Conservation (phyloP, 2,113 vertebrate genomes). For the Vireo altiloquus region DNA sequence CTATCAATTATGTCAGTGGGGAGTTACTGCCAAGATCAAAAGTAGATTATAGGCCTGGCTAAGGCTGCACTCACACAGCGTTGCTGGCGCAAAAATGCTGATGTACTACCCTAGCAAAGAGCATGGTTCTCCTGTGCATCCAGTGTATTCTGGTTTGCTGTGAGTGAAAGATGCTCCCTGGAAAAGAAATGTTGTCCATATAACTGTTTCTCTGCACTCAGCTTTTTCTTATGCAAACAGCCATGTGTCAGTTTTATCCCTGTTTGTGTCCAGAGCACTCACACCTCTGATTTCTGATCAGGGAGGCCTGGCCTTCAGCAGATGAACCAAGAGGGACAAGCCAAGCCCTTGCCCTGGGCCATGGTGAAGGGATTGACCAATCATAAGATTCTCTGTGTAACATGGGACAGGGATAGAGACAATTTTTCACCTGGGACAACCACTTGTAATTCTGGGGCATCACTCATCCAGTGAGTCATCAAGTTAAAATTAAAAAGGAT, state of each 20-base stretch:
- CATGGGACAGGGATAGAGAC: background rate
- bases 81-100: background rate
- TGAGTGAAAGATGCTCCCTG: background rate
- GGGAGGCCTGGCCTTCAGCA: background rate
- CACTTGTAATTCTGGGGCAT: background rate
- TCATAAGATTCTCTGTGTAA: background rate
- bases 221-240: background rate
- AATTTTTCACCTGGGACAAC: background rate
- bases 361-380: background rate
- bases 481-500: background rate
- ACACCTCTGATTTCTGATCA: background rate
- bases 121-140: background rate
- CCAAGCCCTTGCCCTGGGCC: background rate
- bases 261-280: background rate
- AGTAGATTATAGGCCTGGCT: constrained; percentile 24
- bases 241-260: background rate
- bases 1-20: constrained; percentile 36
- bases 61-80: background rate
- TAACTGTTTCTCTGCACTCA: background rate
- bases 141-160: background rate
- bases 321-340: background rate
- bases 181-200: background rate
- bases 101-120: background rate
- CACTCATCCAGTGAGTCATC: background rate
- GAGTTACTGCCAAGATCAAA: background rate